These are phyloP conservation scores for Rhaphigaster nebulosa DNA, from an alignment of 2,888 invertebrate genomes.

Conservation along the genomic window DNA sequence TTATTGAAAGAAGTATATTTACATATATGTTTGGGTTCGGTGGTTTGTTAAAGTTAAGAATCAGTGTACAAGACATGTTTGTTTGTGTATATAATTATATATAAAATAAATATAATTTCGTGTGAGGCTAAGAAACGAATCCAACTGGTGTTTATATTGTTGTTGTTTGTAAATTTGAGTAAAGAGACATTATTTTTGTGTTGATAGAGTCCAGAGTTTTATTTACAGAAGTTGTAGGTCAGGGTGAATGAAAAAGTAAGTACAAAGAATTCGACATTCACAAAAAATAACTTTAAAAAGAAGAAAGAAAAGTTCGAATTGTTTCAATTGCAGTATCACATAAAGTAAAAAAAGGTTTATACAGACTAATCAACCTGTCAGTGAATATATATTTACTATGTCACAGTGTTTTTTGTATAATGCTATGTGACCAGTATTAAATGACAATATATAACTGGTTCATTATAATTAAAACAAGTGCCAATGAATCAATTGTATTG, in stretches of 20 bases:
- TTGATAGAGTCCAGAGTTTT: slow-evolving; percentile 58
- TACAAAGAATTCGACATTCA: slow-evolving; percentile 29
- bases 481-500: slow-evolving; percentile 50
- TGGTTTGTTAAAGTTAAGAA: slow-evolving; percentile 59
- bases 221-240: slow-evolving; percentile 53
- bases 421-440: slow-evolving; percentile 52
- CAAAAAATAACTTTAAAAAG: neutral
- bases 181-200: slow-evolving; percentile 60
- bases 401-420: slow-evolving; percentile 10
- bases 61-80: slow-evolving; percentile 58
- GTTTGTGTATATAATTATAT: slow-evolving; percentile 58
- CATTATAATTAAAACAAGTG: slow-evolving; percentile 48
- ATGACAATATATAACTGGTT: slow-evolving; percentile 56
- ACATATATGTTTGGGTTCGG: slow-evolving; percentile 59
- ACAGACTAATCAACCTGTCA: neutral
- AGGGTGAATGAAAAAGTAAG: slow-evolving; percentile 35
- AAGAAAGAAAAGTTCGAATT: neutral
- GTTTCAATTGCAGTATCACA: neutral
- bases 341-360: neutral
- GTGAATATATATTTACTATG: slow-evolving; percentile 3
- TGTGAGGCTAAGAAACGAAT: slow-evolving; percentile 46
- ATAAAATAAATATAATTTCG: slow-evolving; percentile 55
- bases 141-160: slow-evolving; percentile 56
- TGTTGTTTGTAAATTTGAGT: slow-evolving; percentile 58
- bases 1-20: slow-evolving; percentile 56